phyloP scores from a whole-genome alignment of 64 coral and sea anemone species.

The Porites lutea region DNA sequence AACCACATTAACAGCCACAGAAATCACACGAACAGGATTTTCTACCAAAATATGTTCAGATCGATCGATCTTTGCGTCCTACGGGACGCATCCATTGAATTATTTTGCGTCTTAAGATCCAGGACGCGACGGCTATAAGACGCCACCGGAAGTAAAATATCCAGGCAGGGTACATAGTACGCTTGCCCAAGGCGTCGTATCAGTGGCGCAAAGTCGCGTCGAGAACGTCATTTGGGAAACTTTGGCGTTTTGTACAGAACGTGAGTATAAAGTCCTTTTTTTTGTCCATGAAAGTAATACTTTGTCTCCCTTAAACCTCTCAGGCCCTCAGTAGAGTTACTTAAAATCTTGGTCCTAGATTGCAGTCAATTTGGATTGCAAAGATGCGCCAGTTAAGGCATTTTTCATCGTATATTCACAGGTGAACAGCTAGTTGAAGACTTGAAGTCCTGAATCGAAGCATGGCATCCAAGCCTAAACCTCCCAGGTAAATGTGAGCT shows the following conservation, averaged over 20 bases:
- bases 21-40: no score
- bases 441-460: not conserved
- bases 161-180: no score
- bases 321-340: not conserved
- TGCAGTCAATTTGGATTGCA: constrained; percentile 14
- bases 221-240: not conserved
- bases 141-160: no score
- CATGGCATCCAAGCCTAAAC: not conserved
- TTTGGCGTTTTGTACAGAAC: not conserved
- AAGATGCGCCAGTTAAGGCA: not conserved
- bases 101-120: no score
- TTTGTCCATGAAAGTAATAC: not conserved
- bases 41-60: no score
- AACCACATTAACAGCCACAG: no score
- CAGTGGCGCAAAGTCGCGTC: not conserved
- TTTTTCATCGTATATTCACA: constrained; percentile 3
- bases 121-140: no score
- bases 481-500: not conserved
- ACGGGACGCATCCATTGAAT: no score
- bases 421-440: not conserved
- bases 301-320: not conserved
- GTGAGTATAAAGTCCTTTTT: not conserved
- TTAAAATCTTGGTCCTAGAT: not conserved
- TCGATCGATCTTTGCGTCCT: no score
- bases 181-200: no score